Base-by-base conservation (phyloP, 2,113 vertebrate species). In the Leptocoma aspasia region DNA sequence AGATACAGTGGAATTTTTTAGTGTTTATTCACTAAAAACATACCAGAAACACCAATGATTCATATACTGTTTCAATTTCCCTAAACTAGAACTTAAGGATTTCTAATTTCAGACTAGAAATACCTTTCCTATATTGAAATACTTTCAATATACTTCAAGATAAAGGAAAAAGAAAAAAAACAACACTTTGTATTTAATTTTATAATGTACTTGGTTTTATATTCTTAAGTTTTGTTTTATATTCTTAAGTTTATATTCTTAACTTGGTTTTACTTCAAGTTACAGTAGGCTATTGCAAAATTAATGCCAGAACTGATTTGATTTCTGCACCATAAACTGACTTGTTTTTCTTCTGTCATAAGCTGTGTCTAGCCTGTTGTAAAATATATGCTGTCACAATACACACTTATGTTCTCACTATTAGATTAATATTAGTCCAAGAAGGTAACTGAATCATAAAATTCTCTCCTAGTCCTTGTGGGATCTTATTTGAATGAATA, bases 401-500 rank as follows among this genome's bases (percentile, higher is more conserved):
- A 68, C 31, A 60, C 44, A 42, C 28, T 93, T 66, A 60, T 8
- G 19, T 83, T 86, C 88, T 79, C 86, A 84, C 68, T 79, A 92
- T 85, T 78, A 85, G 89, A 94, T 86, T 95, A 91, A 75, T 65
- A 65, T 70, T 49, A 89, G 72, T 57, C 11, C n/a, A 88, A 60
- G 81, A 91, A 92, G 23, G 61, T 45, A 90, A 93, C 82, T 90
- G 80, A 96, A 91, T 81, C 44, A 91, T 53, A 77, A 86, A 89
- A 76, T 86, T 82, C 41, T 66, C 68, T 66, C 60, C 59, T 56
- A 79, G 71, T 56, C 33, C 86, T 92, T 89, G 63, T 56, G 35
- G 76, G 35, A 60, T 78, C 44, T 63, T 41, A 76, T 79, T 89
- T 65, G 69, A 84, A 95, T 64, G 78, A 86, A 86, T 71, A 73